Percentiles rank a stretch among this genome's conserved stretches.
Conservation (phyloP, 2,888 invertebrate genomes). For the Gibbula magus region DNA sequence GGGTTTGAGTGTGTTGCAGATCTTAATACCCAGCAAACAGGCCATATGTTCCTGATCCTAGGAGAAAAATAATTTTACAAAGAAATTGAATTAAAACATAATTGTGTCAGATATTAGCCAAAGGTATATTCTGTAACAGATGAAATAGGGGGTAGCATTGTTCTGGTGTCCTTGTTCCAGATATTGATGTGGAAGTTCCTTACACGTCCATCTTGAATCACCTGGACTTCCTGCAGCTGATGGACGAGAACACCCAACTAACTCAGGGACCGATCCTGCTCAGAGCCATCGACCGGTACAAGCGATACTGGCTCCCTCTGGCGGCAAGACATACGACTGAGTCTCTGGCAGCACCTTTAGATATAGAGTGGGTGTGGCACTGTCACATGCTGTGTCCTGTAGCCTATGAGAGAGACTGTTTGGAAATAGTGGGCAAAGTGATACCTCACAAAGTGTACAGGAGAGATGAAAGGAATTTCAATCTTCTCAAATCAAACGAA, state of each 20-base stretch:
- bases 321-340: constrained; percentile 67
- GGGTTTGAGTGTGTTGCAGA: too few species aligned
- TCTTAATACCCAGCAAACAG: too few species aligned
- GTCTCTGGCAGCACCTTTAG: constrained; percentile 75
- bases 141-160: too few species aligned
- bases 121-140: too few species aligned
- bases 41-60: too few species aligned
- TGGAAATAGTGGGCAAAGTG: constrained; percentile 61
- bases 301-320: constrained; percentile 76
- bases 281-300: constrained; percentile 76
- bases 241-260: constrained; percentile 57
- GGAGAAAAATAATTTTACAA: too few species aligned
- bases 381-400: constrained; percentile 73
- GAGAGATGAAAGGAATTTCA: constrained; percentile 61
- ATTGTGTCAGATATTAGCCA: too few species aligned
- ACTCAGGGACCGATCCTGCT: constrained; percentile 69
- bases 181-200: not conserved
- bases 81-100: too few species aligned
- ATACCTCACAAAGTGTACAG: constrained; percentile 75
- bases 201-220: constrained; percentile 46
- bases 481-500: constrained; percentile 57
- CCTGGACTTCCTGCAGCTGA: constrained; percentile 60
- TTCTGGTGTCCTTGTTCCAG: constrained; percentile 54
- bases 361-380: constrained; percentile 78
- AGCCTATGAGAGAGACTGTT: constrained; percentile 69